A percentile compares a stretch with the other conserved stretches of the same genome.
Evolutionary conservation across 2,797 vertebrate species (phyloP).

Genomic region (Sebastes cheni): DNA sequence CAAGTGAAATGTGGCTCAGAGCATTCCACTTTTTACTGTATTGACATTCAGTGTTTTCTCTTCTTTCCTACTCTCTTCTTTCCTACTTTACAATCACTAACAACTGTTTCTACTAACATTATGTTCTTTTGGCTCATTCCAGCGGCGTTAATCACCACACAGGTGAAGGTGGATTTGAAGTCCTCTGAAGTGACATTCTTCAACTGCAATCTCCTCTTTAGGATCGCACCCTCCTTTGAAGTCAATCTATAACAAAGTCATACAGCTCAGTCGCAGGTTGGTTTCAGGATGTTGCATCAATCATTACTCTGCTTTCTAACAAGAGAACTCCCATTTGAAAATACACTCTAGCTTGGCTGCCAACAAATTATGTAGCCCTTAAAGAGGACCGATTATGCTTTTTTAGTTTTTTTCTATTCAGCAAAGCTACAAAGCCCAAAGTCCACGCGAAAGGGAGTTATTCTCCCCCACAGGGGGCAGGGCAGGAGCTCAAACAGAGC

Average conservation of each 20-base stretch:
- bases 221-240: slow-evolving; percentile 19
- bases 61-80: background rate
- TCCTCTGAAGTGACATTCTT: slow-evolving; percentile 59
- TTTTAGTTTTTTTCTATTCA: too few relatives aligned
- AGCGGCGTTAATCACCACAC: slow-evolving; percentile 64
- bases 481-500: too few relatives aligned
- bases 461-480: too few relatives aligned
- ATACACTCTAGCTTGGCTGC: background rate
- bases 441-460: too few relatives aligned
- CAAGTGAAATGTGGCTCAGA: background rate
- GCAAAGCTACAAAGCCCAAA: too few relatives aligned
- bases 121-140: slow-evolving; percentile 53
- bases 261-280: background rate
- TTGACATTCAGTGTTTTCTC: background rate
- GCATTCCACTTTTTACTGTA: background rate
- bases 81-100: accelerated
- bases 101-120: slow-evolving; percentile 8
- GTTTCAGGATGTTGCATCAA: background rate
- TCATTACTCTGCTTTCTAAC: background rate
- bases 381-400: too few relatives aligned
- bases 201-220: slow-evolving; percentile 69
- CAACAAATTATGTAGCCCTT: background rate
- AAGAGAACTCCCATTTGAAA: background rate
- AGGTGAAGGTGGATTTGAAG: slow-evolving; percentile 67
- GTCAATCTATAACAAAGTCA: slow-evolving; percentile 50